Conservation (phyloP, 2,888 invertebrate genomes). For the Hedya salicella region DNA sequence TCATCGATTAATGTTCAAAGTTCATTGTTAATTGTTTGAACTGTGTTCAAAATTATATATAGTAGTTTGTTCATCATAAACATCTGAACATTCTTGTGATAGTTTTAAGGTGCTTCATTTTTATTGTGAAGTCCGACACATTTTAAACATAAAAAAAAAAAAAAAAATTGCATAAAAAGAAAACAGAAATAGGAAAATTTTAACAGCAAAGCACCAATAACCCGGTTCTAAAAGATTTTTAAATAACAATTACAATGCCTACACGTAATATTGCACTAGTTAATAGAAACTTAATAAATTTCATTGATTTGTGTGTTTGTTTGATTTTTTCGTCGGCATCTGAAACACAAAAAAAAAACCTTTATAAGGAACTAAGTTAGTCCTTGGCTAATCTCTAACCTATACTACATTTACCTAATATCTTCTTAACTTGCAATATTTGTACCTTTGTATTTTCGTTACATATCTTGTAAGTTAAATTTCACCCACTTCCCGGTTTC, state of each 20-base stretch:
- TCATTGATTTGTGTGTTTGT: slow-evolving; percentile 34
- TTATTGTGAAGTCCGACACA: slow-evolving; percentile 33
- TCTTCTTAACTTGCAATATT: too few species aligned
- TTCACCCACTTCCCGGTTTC: too few species aligned
- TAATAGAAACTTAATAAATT: slow-evolving; percentile 20
- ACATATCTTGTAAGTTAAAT: too few species aligned
- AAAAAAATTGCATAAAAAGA: neutral
- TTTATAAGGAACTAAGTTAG: too few species aligned
- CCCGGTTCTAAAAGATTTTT: slow-evolving; percentile 54
- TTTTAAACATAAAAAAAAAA: slow-evolving; percentile 11
- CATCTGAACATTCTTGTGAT: slow-evolving; percentile 19
- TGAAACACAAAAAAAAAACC: slow-evolving; percentile 54
- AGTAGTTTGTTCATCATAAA: slow-evolving; percentile 17
- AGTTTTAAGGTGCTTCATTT: neutral
- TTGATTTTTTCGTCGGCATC: slow-evolving; percentile 57
- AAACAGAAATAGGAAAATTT: slow-evolving; percentile 16
- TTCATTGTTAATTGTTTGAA: neutral
- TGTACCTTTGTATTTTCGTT: too few species aligned
- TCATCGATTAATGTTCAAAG: slow-evolving; percentile 14
- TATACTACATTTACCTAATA: too few species aligned
- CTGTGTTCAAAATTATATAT: too few species aligned
- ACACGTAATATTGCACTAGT: slow-evolving; percentile 67
- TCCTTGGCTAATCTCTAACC: too few species aligned
- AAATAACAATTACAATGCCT: slow-evolving; percentile 52
- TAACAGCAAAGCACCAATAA: slow-evolving; percentile 51